Evolutionary conservation across 2,888 invertebrate species (phyloP), one percentile per base, ranked within the genome.

Genomic region (Drosophila silvestris): DNA sequence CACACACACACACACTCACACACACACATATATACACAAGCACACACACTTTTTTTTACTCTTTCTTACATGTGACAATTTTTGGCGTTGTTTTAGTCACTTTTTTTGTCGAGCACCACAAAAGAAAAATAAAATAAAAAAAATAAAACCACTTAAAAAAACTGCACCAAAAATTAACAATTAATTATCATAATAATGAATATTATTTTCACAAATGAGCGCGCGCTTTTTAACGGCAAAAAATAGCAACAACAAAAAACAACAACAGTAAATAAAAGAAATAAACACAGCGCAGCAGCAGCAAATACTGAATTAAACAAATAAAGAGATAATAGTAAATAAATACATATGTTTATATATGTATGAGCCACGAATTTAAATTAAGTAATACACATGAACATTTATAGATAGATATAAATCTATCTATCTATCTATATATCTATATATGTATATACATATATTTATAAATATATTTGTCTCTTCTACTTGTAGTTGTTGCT

Each of bases 1-100:
- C 90, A 79, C 89, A 77, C 71, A 52, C 65, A 81, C 59, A 68
- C 28, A 47, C 50, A 58, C 53, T 35, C 53, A 54, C 41, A 30
- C 33, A 52, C 33, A 52, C 37, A 50, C 35, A 47, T 41, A 37
- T 41, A 22, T 32, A 19, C 33, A 53, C 61, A 33, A 28, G 58
- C 56, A 41, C 57, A 50, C 41, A 12, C 44, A 50, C 58, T 50
- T 47, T 44, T 19, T 19, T 54, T 47, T 47, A 47, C 47, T 47
- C 22, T 47, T 47, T 26, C 22, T 56, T 50, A 70, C 28, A 62
- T 58, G 44, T 57, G 28, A 65, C 67, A 70, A 19, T 57, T 39
- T 77, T 74, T 66, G 56, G 39, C 30, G 28, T n/a, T 57, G 39
- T 39, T 57, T 41, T 39, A 30, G 72, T 76, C 51, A 50, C 26